phyloP scores from a whole-genome alignment of 2,797 vertebrate genomes.

The Sebastes kiyomatsui region DNA sequence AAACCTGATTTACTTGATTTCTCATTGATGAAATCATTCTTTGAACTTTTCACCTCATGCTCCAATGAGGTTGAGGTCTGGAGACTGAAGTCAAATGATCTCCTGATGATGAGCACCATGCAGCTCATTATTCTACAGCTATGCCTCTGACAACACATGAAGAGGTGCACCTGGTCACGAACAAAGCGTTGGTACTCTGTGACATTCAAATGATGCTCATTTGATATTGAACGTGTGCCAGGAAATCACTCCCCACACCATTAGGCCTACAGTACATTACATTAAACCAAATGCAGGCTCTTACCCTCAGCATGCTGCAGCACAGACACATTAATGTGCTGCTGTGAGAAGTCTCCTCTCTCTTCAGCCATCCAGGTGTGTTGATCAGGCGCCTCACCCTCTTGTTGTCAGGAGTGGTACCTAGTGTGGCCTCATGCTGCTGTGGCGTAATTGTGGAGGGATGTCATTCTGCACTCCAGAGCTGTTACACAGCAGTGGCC shows the following conservation, averaged over 20 bases:
- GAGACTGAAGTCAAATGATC: background rate
- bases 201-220: conserved; percentile 4
- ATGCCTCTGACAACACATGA: background rate
- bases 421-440: background rate
- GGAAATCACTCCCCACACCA: background rate
- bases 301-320: background rate
- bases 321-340: background rate
- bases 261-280: background rate
- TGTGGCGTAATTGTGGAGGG: background rate
- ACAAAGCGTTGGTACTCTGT: background rate
- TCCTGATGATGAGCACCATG: background rate
- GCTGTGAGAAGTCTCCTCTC: background rate
- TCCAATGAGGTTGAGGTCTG: background rate
- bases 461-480: background rate
- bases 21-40: background rate
- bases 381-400: background rate
- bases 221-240: background rate
- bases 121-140: background rate
- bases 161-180: background rate
- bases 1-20: background rate
- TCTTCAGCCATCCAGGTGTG: background rate
- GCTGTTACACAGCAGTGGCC: background rate
- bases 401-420: background rate
- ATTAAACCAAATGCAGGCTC: background rate
- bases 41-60: background rate